phyloP scores from a whole-genome alignment of 2,797 vertebrate genomes.

The Eidolon dupreanum region DNA sequence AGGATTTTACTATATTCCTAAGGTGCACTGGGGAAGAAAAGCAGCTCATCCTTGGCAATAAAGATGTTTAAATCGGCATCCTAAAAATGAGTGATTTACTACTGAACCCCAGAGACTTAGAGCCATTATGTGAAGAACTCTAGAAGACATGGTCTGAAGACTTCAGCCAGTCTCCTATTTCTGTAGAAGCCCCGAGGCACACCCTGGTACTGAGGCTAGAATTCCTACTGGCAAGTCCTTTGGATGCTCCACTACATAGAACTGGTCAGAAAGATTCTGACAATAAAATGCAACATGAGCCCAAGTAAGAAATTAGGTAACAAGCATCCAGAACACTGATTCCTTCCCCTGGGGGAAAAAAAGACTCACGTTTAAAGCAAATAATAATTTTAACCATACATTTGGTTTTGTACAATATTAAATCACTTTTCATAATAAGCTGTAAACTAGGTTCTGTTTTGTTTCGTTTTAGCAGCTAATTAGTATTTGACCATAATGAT shows the following conservation, averaged over 20 bases:
- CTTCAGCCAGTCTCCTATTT: neutral
- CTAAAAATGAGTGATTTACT: neutral
- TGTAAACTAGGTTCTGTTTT: constrained; percentile 58
- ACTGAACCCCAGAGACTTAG: neutral
- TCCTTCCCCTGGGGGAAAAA: neutral
- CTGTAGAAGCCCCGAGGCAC: neutral
- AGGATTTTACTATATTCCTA: neutral
- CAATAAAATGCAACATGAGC: neutral
- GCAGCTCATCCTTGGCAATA: neutral
- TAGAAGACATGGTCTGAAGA: neutral
- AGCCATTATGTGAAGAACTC: neutral
- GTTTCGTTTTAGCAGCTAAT: constrained; percentile 71
- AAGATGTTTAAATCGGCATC: neutral
- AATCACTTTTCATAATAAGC: constrained; percentile 48
- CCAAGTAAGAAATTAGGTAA: neutral
- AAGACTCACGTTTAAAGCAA: constrained; percentile 44
- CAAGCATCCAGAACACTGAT: neutral
- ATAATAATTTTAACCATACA: constrained; percentile 53
- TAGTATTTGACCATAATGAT: constrained; percentile 75
- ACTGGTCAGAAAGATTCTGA: neutral
- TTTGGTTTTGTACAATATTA: constrained; percentile 51
- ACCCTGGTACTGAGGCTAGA: neutral
- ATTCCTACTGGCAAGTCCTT: neutral
- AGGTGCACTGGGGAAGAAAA: neutral
- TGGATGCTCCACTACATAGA: neutral